phyloP scores from a whole-genome alignment of 2,797 vertebrate species.

The Lacerta viridis region DNA sequence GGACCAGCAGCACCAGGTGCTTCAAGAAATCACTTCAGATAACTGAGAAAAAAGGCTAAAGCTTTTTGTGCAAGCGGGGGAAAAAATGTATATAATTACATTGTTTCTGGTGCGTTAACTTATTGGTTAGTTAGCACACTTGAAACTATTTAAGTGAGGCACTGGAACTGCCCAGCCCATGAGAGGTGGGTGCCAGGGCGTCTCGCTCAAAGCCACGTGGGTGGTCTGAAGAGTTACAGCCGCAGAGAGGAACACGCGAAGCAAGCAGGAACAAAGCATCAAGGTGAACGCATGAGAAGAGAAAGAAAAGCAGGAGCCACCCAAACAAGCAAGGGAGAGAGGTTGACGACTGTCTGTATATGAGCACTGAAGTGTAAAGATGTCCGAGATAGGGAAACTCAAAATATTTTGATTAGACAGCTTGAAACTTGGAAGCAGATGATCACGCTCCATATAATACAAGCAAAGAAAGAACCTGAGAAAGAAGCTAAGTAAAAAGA shows the following conservation, averaged over 20 bases:
- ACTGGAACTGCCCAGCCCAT: slow-evolving; percentile 20
- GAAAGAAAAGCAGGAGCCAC: neutral
- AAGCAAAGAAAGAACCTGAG: slow-evolving; percentile 59
- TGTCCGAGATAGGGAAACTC: slow-evolving; percentile 61
- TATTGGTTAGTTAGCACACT: slow-evolving; percentile 53
- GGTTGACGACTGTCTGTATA: slow-evolving; percentile 43
- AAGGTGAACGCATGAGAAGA: slow-evolving; percentile 53
- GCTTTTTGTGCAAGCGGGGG: neutral
- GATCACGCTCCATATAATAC: slow-evolving; percentile 66
- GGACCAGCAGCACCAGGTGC: slow-evolving; percentile 3
- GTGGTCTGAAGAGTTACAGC: slow-evolving; percentile 72
- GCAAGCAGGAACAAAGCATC: slow-evolving; percentile 47
- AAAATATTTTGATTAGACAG: slow-evolving; percentile 57
- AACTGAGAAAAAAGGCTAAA: neutral
- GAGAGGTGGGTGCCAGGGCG: slow-evolving; percentile 31
- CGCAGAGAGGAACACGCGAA: slow-evolving; percentile 37
- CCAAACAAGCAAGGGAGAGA: slow-evolving; percentile 42
- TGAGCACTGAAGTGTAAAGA: slow-evolving; percentile 50
- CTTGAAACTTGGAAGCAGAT: slow-evolving; percentile 32
- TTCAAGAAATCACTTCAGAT: slow-evolving; percentile 29
- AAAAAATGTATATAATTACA: neutral
- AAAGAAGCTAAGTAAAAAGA: slow-evolving; percentile 60
- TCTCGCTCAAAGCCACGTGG: slow-evolving; percentile 62
- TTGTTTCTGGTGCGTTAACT: slow-evolving; percentile 42
- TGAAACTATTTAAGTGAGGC: slow-evolving; percentile 71